phyloP scores from a whole-genome alignment of 2,797 vertebrate genomes.

The Apogon hyalosoma region DNA sequence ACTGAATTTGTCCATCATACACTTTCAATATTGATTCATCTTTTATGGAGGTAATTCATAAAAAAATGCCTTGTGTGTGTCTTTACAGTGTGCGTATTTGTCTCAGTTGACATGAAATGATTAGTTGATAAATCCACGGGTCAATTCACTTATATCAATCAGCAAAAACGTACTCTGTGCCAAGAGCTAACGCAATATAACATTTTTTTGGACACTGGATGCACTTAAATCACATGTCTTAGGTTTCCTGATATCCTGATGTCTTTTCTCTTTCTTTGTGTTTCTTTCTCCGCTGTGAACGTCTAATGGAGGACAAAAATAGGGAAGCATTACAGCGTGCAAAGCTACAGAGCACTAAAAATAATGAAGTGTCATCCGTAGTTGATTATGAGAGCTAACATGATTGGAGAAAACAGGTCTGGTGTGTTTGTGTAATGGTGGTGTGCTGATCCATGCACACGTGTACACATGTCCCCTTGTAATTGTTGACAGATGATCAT shows the following conservation, averaged over 20 bases:
- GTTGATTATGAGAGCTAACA: conserved; percentile 31
- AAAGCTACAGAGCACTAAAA: conserved; percentile 46
- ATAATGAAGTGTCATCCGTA: conserved; percentile 38
- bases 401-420: conserved; percentile 29
- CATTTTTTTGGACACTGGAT: background rate
- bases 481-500: conserved; percentile 38
- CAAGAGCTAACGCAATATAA: background rate
- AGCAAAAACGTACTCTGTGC: background rate
- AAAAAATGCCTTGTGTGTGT: too few relatives aligned
- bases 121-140: too few relatives aligned
- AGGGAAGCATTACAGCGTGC: conserved; percentile 27
- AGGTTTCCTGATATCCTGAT: background rate
- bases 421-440: background rate
- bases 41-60: too few relatives aligned
- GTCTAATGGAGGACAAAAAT: conserved; percentile 30
- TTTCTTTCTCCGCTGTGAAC: conserved; percentile 14
- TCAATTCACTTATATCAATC: too few relatives aligned
- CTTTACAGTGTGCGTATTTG: too few relatives aligned
- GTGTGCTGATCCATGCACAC: conserved; percentile 10
- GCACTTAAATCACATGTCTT: conserved; percentile 21
- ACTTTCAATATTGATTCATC: conserved; percentile 4
- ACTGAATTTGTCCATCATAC: background rate
- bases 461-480: conserved; percentile 17
- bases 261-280: background rate
- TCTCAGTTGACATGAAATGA: too few relatives aligned